Percentiles rank a stretch among this genome's conserved stretches.
These are phyloP conservation scores for Clepsis dumicolana DNA, from an alignment of 2,888 invertebrate genomes.

Conservation along the genomic window DNA sequence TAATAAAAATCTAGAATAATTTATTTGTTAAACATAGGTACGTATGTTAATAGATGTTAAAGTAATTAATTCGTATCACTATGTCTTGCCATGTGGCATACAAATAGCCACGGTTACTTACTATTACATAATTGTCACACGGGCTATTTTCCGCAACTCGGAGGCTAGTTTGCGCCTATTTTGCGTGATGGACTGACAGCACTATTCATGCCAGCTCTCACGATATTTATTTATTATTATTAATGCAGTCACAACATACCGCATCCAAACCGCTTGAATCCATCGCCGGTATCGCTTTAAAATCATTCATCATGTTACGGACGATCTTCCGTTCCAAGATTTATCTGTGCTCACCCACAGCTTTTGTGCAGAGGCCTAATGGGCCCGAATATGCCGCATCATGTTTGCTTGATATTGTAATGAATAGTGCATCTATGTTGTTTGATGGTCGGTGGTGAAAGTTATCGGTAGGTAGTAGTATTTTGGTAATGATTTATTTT, in stretches of 20 bases:
- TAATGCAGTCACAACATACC: conserved; percentile 17
- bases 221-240: too few relatives aligned
- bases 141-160: too few relatives aligned
- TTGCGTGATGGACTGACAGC: too few relatives aligned
- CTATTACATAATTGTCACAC: too few relatives aligned
- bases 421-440: conserved; percentile 26
- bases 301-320: conserved; percentile 75
- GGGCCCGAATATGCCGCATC: conserved; percentile 59
- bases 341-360: conserved; percentile 67
- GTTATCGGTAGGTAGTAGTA: background rate
- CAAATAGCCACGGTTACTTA: too few relatives aligned
- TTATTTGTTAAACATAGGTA: too few relatives aligned
- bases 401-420: conserved; percentile 40
- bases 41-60: too few relatives aligned
- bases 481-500: background rate
- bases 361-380: conserved; percentile 70
- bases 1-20: too few relatives aligned
- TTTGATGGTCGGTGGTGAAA: background rate
- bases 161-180: too few relatives aligned
- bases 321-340: conserved; percentile 66
- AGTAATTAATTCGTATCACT: too few relatives aligned
- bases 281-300: conserved; percentile 68
- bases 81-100: too few relatives aligned
- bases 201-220: too few relatives aligned
- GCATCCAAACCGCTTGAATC: conserved; percentile 1